phyloP scores from a whole-genome alignment of 2,797 vertebrate genomes.

The Phrynocephalus guinanensis region DNA sequence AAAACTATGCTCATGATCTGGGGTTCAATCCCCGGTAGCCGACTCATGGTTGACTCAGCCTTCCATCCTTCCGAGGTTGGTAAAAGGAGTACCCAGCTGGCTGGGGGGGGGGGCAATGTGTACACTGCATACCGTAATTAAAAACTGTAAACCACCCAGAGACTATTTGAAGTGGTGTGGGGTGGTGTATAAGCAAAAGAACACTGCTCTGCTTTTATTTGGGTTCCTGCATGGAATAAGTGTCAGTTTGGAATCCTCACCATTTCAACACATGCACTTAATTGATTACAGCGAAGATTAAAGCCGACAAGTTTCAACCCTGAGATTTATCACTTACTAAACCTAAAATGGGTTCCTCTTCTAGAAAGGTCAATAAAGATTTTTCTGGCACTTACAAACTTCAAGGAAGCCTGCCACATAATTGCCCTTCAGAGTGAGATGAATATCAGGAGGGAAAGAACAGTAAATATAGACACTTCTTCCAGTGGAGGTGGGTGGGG shows the following conservation, averaged over 20 bases:
- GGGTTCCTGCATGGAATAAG: neutral
- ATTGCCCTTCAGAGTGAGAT: conserved; percentile 56
- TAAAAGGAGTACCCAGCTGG: no score
- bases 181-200: no score
- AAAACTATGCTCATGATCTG: no score
- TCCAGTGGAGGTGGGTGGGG: no score
- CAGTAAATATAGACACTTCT: conserved; percentile 10
- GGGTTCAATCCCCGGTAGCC: no score
- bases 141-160: no score
- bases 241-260: conserved; percentile 25
- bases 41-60: no score
- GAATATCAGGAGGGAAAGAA: conserved; percentile 41
- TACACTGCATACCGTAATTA: no score
- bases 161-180: no score
- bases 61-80: no score
- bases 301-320: conserved; percentile 52
- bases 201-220: neutral
- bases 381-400: conserved; percentile 57
- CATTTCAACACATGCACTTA: conserved; percentile 55
- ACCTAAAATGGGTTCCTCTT: conserved; percentile 51
- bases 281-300: conserved; percentile 68
- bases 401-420: conserved; percentile 56
- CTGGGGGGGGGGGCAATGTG: no score
- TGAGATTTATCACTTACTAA: conserved; percentile 63
- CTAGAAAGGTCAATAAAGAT: conserved; percentile 56